phyloP scores from a whole-genome alignment of 2,797 vertebrate species.

The Pipistrellus nathusii region DNA sequence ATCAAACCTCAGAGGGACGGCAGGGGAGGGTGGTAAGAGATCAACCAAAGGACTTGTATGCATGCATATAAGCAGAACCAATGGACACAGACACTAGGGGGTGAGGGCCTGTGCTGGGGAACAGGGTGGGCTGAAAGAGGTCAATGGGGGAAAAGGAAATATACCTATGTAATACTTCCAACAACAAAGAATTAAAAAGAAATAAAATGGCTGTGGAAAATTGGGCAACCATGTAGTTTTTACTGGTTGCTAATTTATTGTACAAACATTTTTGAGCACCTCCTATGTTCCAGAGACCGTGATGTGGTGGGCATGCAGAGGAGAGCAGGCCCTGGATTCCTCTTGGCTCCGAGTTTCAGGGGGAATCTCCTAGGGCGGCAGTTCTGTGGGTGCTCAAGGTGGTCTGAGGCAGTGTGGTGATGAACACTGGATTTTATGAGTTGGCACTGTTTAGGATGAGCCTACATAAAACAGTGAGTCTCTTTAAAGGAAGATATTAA shows the following conservation, averaged over 20 bases:
- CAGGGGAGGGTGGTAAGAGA: neutral
- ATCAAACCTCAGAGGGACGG: neutral
- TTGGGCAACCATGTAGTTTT: neutral
- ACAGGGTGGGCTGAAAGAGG: too few species aligned
- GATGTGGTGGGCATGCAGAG: neutral
- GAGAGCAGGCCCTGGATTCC: neutral
- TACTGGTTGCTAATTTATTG: neutral
- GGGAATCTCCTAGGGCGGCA: neutral
- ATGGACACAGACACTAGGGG: too few species aligned
- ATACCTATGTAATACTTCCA: too few species aligned
- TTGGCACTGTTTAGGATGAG: neutral
- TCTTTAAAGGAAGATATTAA: constrained; percentile 2
- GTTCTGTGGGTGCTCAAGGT: neutral
- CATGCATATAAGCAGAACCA: too few species aligned
- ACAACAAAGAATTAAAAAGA: too few species aligned
- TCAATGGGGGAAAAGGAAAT: too few species aligned
- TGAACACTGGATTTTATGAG: neutral
- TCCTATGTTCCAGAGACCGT: neutral
- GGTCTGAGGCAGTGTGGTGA: neutral
- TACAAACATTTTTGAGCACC: neutral
- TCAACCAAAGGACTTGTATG: too few species aligned
- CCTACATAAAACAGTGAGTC: neutral
- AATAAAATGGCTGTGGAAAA: neutral
- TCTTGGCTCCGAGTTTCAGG: neutral
- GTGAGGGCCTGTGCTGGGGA: too few species aligned